These are phyloP conservation scores for Cecidostiba fungosa DNA, from an alignment of 2,888 invertebrate species.

Conservation along the genomic window DNA sequence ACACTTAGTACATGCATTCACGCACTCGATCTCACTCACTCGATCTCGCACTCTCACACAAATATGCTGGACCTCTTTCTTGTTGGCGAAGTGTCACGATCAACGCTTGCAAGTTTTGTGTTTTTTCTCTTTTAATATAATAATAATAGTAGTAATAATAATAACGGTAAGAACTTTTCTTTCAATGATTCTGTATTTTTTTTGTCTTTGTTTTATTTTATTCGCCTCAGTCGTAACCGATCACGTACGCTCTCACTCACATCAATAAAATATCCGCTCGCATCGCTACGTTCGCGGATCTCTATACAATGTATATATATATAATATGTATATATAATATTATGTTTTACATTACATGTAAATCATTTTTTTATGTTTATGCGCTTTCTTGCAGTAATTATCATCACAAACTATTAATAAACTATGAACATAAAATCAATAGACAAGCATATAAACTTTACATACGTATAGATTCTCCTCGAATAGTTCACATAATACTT, in stretches of 20 bases:
- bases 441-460: conserved; percentile 62
- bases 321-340: conserved; percentile 53
- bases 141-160: conserved; percentile 37
- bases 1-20: conserved; percentile 66
- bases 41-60: conserved; percentile 26
- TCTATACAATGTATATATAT: conserved; percentile 65
- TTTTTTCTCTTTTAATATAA: conserved; percentile 59
- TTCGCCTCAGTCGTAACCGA: conserved; percentile 53
- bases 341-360: conserved; percentile 58
- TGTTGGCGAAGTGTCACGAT: conserved; percentile 8
- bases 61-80: conserved; percentile 48
- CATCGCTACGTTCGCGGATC: conserved; percentile 65
- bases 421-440: conserved; percentile 62
- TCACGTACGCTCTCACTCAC: conserved; percentile 48
- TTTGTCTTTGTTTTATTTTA: conserved; percentile 47
- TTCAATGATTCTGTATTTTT: conserved; percentile 57
- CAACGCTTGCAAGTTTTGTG: conserved; percentile 51
- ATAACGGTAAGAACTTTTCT: conserved; percentile 62
- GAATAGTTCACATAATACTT: conserved; percentile 56
- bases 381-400: conserved; percentile 55
- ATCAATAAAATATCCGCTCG: conserved; percentile 62
- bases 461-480: conserved; percentile 56
- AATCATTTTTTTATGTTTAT: conserved; percentile 61
- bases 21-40: conserved; percentile 45
- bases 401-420: conserved; percentile 60